Percentiles rank a stretch among this genome's conserved stretches.
phyloP scores from a whole-genome alignment of 2,797 vertebrate genomes.

The Rhinatrema bivittatum region DNA sequence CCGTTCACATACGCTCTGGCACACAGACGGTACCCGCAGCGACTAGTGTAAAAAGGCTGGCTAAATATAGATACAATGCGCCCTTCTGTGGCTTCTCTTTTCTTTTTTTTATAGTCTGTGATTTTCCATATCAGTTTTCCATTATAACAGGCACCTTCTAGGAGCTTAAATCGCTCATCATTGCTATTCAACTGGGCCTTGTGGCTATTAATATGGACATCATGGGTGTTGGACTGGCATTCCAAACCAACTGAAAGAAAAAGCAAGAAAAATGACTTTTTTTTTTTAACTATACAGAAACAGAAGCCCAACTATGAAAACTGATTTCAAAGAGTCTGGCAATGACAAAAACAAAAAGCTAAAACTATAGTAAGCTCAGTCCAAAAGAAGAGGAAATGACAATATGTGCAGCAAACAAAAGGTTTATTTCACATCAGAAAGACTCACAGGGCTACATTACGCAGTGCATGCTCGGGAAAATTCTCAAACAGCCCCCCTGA shows the following conservation, averaged over 20 bases:
- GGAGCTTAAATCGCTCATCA: conserved; percentile 69
- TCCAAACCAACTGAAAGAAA: conserved; percentile 58
- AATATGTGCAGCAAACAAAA: too few species aligned
- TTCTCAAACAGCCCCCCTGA: too few species aligned
- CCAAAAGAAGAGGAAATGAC: too few species aligned
- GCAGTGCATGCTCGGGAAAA: too few species aligned
- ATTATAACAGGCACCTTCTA: conserved; percentile 72
- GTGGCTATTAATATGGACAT: conserved; percentile 69
- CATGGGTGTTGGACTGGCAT: conserved; percentile 66
- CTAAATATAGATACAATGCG: conserved; percentile 65
- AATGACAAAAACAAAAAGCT: neutral
- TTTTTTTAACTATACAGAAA: too few species aligned
- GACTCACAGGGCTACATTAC: too few species aligned
- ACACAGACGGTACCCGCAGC: conserved; percentile 77
- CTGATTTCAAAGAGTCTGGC: neutral
- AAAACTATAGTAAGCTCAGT: too few species aligned
- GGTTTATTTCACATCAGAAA: too few species aligned
- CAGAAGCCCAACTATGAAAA: too few species aligned
- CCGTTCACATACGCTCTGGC: conserved; percentile 74
- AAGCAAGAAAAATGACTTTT: neutral
- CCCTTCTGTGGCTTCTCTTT: conserved; percentile 60
- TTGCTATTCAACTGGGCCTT: conserved; percentile 71
- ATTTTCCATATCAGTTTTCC: conserved; percentile 90
- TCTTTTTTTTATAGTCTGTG: conserved; percentile 63
- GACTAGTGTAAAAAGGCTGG: conserved; percentile 76